Evolutionary conservation across 2,797 vertebrate genomes (phyloP).

Genomic region (Lepus townsendii): DNA sequence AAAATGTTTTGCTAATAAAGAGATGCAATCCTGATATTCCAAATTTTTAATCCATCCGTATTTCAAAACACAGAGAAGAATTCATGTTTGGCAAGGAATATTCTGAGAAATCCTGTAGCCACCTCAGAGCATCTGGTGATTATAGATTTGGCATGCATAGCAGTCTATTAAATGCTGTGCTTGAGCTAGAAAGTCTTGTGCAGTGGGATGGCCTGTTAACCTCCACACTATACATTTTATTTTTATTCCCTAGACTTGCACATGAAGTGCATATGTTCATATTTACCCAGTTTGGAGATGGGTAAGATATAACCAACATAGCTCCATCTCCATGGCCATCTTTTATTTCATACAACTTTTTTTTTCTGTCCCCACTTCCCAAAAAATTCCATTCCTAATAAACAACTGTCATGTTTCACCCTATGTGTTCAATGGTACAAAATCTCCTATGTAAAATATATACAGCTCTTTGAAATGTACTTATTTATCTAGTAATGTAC

Average conservation of each 20-base stretch:
- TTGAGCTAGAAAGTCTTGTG: slow-evolving; percentile 58
- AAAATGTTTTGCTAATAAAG: slow-evolving; percentile 54
- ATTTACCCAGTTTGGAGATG: slow-evolving; percentile 84
- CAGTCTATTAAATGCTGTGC: slow-evolving; percentile 71
- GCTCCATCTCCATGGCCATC: slow-evolving; percentile 84
- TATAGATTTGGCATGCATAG: slow-evolving; percentile 66
- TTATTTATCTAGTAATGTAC: slow-evolving; percentile 64
- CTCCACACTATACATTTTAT: slow-evolving; percentile 81
- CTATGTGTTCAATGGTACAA: slow-evolving; percentile 76
- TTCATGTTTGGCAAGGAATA: slow-evolving; percentile 42
- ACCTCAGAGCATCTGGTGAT: slow-evolving; percentile 31
- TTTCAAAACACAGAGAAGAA: slow-evolving; percentile 67
- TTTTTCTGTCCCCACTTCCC: slow-evolving; percentile 4
- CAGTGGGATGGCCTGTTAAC: slow-evolving; percentile 77
- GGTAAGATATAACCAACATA: slow-evolving; percentile 81
- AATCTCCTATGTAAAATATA: slow-evolving; percentile 61
- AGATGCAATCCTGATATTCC: slow-evolving; percentile 30
- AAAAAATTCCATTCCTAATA: slow-evolving; percentile 72
- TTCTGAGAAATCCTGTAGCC: background rate
- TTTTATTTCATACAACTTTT: slow-evolving; percentile 79
- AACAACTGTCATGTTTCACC: slow-evolving; percentile 77
- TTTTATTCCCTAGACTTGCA: slow-evolving; percentile 84
- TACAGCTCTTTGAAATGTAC: slow-evolving; percentile 71
- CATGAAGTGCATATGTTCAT: slow-evolving; percentile 81
- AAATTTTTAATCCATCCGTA: slow-evolving; percentile 29